Evolutionary conservation across 2,797 vertebrate species (phyloP), one percentile per base, ranked within the genome.

Genomic region (Podargus strigoides): DNA sequence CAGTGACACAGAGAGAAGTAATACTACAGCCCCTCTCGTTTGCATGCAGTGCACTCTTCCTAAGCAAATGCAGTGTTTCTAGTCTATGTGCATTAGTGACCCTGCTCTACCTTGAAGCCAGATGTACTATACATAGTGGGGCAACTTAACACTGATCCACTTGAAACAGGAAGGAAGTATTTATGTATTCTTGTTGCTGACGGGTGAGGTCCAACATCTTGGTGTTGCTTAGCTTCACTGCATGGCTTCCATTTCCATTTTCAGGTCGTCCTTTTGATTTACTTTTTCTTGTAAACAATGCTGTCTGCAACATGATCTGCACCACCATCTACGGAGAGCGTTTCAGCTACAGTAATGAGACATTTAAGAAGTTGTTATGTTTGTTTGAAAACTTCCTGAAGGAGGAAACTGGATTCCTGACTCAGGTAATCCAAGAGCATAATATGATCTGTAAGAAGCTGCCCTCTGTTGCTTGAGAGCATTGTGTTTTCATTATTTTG

Each of bases 261-360:
- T 41, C n/a, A 97, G 97, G 95, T 82, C 78, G 46, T 73, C 85
- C 97, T 75, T 96, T 97, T 1, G n/a, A 97, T 74, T 67, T 93
- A 36, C 74, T 7, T 24, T 21, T 90, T 67, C n/a, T 50, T 44
- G 3, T 97, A 47, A 72, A 67, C 36, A 95, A 93, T 34, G 96
- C 97, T 62, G 63, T 97, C 60, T 95, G 95, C 83, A 98, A 97
- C 0, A 12, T 97, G 23, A 97, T 97, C 94, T 97, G 91, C 75
- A 82, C 67, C 85, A 89, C 78, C 7, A 12, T 96, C 88, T 98
- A 96, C 30, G 96, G 94, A 13, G 72, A 95, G 7, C 93, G 64
- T 49, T 98, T 98, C 3, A 4, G 89, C 49, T 97, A 97, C 0
- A 11, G 67, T 18, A 78, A 98, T 21, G 64, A 96, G 80, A 93